Evolutionary conservation across 2,113 vertebrate species (phyloP), one percentile per base, ranked within the genome.

Genomic region (Chloropsis cyanopogon): DNA sequence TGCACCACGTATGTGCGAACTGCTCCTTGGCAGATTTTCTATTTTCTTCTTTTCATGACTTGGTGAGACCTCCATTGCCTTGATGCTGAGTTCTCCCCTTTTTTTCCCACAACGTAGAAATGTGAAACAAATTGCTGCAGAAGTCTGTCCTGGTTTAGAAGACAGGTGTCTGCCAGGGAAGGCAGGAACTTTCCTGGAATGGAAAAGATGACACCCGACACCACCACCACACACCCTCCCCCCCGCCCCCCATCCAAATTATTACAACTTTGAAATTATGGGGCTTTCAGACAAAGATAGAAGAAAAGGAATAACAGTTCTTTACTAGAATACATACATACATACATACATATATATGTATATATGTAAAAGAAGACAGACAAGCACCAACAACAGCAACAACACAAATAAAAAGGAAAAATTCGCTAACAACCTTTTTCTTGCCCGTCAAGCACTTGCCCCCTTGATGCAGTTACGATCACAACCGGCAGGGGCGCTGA

Each of bases 1-100:
- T 89, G 23, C 5, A 50, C 15, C 22, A 25, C 0, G 0, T 72
- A 12, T 12, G 5, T 69, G 33, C 0, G 3, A 46, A 23, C 21
- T 81, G 33, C 31, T 87, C 25, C 28, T 64, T 23, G 10, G 35
- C 14, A 31, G 42, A 57, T 82, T 66, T n/a, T 20, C 41, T 41
- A 57, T 82, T 66, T n/a, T 20, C 41, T 41, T 20, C 20, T 52
- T 37, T 7, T 6, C 35, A 11, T 75, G 41, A 29, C n/a, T 31
- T 31, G 29, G 50, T 33, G n/a, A 84, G 21, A 15, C 10, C 17
- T 91, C 54, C 33, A 5, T 28, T 68, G 49, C 49, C 29, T 90
- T 88, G 41, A 24, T 2, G 1, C 24, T 52, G 14, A 5, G 13
- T 52, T 70, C 25, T 60, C 15, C 5, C 17, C 9, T 9, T 49